A percentile compares a stretch with the other conserved stretches of the same genome.
These are phyloP conservation scores for Pyrocephalus nanus DNA, from an alignment of 2,797 vertebrate genomes.

Conservation along the genomic window DNA sequence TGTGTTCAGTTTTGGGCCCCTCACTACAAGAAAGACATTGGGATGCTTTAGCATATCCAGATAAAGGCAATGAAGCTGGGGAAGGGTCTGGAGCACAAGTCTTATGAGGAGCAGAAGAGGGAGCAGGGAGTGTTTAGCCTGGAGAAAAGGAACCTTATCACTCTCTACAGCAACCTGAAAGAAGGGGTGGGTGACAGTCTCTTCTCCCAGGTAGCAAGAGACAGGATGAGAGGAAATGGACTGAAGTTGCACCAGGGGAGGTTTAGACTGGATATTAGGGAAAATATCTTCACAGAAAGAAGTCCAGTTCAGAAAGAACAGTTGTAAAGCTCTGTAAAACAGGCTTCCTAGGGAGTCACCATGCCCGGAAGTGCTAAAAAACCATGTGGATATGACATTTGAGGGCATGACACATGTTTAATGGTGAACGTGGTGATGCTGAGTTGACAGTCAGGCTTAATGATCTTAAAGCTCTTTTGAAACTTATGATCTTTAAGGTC, in stretches of 20 bases:
- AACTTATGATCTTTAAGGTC: neutral
- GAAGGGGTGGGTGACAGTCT: neutral
- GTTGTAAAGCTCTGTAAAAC: too few relatives aligned
- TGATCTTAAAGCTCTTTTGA: neutral
- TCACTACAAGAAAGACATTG: neutral
- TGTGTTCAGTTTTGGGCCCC: neutral
- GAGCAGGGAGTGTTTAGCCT: neutral
- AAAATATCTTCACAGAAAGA: neutral
- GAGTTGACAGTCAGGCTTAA: neutral
- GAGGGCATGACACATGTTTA: neutral
- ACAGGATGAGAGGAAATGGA: neutral
- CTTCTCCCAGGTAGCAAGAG: neutral
- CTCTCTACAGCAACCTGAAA: neutral
- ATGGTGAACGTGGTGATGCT: neutral
- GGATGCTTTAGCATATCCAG: neutral
- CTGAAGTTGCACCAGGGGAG: neutral
- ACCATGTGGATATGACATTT: neutral
- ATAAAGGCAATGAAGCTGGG: neutral
- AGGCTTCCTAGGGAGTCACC: neutral
- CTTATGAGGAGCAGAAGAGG: neutral
- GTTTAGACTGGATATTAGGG: neutral
- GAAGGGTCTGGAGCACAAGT: neutral
- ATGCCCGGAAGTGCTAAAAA: neutral
- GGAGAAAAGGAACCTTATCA: too few relatives aligned
- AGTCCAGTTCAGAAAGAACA: too few relatives aligned